These are phyloP conservation scores for Abrostola tripartita DNA, from an alignment of 2,888 invertebrate species.

Conservation along the genomic window DNA sequence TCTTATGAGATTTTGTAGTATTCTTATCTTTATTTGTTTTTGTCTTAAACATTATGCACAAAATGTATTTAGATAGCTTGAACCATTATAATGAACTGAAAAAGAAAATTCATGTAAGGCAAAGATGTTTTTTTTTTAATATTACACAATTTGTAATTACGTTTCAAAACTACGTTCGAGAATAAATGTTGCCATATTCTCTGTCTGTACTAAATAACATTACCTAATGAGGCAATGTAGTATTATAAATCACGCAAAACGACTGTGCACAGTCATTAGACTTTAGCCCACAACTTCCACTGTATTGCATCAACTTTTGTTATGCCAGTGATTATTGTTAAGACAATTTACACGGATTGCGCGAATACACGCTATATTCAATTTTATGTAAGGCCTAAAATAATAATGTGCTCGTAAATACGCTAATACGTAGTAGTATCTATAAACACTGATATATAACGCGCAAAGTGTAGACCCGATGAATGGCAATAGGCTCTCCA, in stretches of 20 bases:
- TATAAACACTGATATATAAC: too few species aligned
- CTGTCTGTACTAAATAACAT: conserved; percentile 43
- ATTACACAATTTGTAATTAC: too few species aligned
- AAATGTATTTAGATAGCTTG: too few species aligned
- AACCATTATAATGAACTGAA: too few species aligned
- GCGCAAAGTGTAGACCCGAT: too few species aligned
- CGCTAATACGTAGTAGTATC: too few species aligned
- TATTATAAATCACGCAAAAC: conserved; percentile 49
- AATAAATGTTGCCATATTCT: conserved; percentile 30
- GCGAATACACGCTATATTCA: not conserved
- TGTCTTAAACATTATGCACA: too few species aligned
- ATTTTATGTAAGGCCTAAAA: not conserved
- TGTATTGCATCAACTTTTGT: conserved; percentile 32
- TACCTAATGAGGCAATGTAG: conserved; percentile 48
- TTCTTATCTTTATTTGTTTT: too few species aligned
- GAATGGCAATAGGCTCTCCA: too few species aligned
- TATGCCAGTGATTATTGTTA: conserved; percentile 7
- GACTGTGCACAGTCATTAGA: conserved; percentile 38
- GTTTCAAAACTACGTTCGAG: conserved; percentile 11
- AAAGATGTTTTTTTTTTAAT: too few species aligned
- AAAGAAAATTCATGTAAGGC: too few species aligned
- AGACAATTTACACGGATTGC: conserved; percentile 1
- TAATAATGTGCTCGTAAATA: not conserved
- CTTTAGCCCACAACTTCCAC: conserved; percentile 36
- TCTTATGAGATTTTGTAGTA: too few species aligned